Evolutionary conservation across 2,797 vertebrate genomes (phyloP).

Genomic region (Oreochromis mossambicus): DNA sequence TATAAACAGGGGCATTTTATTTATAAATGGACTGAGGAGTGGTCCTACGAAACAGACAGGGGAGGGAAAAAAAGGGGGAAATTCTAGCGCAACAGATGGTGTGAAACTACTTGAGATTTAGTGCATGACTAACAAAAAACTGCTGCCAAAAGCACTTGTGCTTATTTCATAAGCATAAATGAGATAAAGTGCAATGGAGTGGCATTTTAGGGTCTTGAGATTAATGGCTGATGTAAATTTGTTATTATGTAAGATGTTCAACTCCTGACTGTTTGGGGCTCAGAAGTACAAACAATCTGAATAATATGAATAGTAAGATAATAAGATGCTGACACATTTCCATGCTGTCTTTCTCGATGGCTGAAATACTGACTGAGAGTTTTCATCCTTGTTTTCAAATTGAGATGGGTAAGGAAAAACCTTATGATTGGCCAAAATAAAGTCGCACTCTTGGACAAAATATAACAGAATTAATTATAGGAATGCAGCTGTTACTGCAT

Average conservation of each 20-base stretch:
- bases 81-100: slow-evolving; percentile 68
- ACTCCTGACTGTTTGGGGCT: slow-evolving; percentile 30
- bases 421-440: background rate
- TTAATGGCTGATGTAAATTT: slow-evolving; percentile 61
- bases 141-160: slow-evolving; percentile 58
- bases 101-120: slow-evolving; percentile 62
- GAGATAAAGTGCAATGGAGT: slow-evolving; percentile 59
- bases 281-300: slow-evolving; percentile 24
- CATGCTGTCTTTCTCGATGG: background rate
- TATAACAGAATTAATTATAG: background rate
- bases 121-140: slow-evolving; percentile 64
- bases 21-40: slow-evolving; percentile 26
- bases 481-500: background rate
- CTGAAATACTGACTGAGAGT: background rate
- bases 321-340: slow-evolving; percentile 19
- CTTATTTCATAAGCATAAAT: slow-evolving; percentile 63
- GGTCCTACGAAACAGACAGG: slow-evolving; percentile 14
- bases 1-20: slow-evolving; percentile 34
- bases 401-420: background rate
- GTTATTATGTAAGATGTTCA: slow-evolving; percentile 35
- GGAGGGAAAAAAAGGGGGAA: background rate
- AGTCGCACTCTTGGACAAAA: background rate
- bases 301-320: slow-evolving; percentile 1
- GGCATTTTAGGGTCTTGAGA: slow-evolving; percentile 58
- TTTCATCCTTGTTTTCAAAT: background rate